Evolutionary conservation across 2,797 vertebrate species (phyloP).

Genomic region (Girardinus metallicus): DNA sequence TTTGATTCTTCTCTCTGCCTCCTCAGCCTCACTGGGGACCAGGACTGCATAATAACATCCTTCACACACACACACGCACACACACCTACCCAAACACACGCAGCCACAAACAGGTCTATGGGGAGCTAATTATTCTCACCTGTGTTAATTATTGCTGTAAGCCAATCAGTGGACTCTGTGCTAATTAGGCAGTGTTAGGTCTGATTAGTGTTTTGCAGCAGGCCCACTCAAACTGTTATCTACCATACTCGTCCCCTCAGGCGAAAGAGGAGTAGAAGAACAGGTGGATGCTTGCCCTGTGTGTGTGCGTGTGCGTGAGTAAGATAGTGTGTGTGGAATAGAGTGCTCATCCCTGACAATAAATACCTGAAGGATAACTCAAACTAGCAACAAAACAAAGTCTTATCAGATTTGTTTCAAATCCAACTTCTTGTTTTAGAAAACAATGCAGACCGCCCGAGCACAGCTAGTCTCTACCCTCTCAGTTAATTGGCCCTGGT

Average conservation of each 20-base stretch:
- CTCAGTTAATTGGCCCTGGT: slow-evolving; percentile 69
- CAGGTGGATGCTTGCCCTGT: slow-evolving; percentile 76
- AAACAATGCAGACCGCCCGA: slow-evolving; percentile 45
- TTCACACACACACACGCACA: slow-evolving; percentile 60
- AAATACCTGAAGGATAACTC: slow-evolving; percentile 72
- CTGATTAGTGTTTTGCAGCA: slow-evolving; percentile 92
- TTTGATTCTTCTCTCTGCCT: slow-evolving; percentile 88
- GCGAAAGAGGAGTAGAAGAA: slow-evolving; percentile 77
- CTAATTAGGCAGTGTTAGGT: slow-evolving; percentile 94
- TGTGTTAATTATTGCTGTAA: slow-evolving; percentile 99
- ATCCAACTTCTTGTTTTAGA: slow-evolving; percentile 61
- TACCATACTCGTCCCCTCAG: slow-evolving; percentile 93
- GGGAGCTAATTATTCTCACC: slow-evolving; percentile 99
- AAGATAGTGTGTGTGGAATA: slow-evolving; percentile 3
- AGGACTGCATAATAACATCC: slow-evolving; percentile 88
- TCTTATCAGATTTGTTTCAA: slow-evolving; percentile 50
- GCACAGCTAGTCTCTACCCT: slow-evolving; percentile 37
- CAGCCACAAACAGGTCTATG: slow-evolving; percentile 88
- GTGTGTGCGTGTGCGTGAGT: slow-evolving; percentile 33
- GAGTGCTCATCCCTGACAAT: slow-evolving; percentile 58
- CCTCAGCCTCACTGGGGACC: slow-evolving; percentile 87
- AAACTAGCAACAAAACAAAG: slow-evolving; percentile 63
- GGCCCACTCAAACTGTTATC: slow-evolving; percentile 88
- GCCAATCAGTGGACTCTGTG: slow-evolving; percentile 96
- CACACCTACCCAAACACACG: slow-evolving; percentile 29